phyloP scores from a whole-genome alignment of 2,113 vertebrate genomes.

The Onychorhynchus coronatus region DNA sequence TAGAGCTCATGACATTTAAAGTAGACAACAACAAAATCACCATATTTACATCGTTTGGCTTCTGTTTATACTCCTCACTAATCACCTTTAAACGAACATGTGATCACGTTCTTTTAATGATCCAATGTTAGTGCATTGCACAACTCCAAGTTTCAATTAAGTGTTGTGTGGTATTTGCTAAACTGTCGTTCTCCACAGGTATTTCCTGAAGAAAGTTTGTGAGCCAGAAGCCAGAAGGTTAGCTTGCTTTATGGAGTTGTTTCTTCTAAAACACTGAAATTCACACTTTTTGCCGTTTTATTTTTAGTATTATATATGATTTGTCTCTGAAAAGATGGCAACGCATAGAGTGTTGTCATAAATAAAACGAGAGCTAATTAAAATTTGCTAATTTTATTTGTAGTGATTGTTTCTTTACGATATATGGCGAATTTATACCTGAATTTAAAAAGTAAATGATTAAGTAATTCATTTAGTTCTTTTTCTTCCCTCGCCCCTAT shows the following conservation, averaged over 20 bases:
- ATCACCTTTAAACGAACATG: conserved; percentile 42
- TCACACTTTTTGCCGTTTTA: background rate
- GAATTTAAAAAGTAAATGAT: conserved; percentile 19
- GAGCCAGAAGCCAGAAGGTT: conserved; percentile 60
- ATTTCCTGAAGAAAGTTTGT: conserved; percentile 74
- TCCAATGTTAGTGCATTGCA: conserved; percentile 54
- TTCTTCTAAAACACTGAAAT: conserved; percentile 33
- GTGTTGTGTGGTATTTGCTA: conserved; percentile 69
- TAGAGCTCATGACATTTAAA: conserved; percentile 60
- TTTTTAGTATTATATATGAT: conserved; percentile 31
- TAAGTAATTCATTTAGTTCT: background rate
- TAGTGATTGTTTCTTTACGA: conserved; percentile 61
- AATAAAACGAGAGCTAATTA: conserved; percentile 48
- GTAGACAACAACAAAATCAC: conserved; percentile 56
- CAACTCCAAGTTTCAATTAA: conserved; percentile 70
- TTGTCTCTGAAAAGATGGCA: conserved; percentile 49
- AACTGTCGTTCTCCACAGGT: conserved; percentile 71
- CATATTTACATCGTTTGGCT: conserved; percentile 69
- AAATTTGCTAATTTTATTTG: background rate
- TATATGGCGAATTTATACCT: conserved; percentile 65
- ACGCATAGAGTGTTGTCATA: background rate
- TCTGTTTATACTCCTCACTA: conserved; percentile 35
- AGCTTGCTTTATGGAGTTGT: conserved; percentile 47
- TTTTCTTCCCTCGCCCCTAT: background rate
- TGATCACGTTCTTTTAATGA: conserved; percentile 50